phyloP scores from a whole-genome alignment of 30 jellyfish, hydroid and myxozoan genomes.

The Hydractinia echinata region DNA sequence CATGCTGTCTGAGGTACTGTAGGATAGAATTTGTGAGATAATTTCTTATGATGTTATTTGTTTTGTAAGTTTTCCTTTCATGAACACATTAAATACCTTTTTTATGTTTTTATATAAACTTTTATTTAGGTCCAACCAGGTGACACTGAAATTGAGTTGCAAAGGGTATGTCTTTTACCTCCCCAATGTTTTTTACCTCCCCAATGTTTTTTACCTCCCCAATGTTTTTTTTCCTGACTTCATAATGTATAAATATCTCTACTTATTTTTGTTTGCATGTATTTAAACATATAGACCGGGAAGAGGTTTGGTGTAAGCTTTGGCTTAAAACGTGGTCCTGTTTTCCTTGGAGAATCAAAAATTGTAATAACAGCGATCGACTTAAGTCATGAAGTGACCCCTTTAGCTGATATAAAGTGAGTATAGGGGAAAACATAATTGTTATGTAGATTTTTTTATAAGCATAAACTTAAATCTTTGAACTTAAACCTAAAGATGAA shows the following conservation, averaged over 20 bases:
- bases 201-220: no score
- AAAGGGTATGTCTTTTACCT: constrained; percentile 1
- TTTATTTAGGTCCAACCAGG: neutral
- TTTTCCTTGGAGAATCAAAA: constrained; percentile 4
- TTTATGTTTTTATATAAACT: neutral
- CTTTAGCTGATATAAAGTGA: neutral
- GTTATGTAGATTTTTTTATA: neutral
- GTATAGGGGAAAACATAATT: neutral
- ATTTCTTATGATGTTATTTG: neutral
- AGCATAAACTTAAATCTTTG: no score
- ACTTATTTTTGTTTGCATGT: neutral
- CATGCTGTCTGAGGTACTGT: no score
- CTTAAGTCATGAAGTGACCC: neutral
- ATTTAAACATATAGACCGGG: neutral
- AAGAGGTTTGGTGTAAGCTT: neutral
- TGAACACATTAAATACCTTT: neutral
- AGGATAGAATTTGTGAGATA: neutral
- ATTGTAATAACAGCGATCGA: neutral
- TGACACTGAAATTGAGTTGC: neutral
- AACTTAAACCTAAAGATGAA: no score
- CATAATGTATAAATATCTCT: no score
- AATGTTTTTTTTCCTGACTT: no score
- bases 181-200: no score
- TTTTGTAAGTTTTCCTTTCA: neutral
- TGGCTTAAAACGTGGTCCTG: neutral